phyloP scores from a whole-genome alignment of 2,797 vertebrate species.

The Crax fasciolata region DNA sequence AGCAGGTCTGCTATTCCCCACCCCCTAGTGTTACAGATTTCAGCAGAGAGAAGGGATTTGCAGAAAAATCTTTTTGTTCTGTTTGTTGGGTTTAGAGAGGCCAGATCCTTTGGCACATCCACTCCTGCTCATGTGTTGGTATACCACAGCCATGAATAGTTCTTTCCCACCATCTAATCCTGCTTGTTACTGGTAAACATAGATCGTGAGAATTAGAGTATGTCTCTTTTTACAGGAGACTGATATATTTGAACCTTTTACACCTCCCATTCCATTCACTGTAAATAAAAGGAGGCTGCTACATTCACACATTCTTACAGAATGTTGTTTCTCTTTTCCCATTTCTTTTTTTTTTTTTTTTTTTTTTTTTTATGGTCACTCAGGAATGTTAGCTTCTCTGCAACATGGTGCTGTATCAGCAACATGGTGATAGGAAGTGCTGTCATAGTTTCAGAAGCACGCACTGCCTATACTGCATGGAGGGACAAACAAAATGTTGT shows the following conservation, averaged over 20 bases:
- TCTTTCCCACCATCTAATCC: background rate
- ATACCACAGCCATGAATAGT: background rate
- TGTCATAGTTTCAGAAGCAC: slow-evolving; percentile 1
- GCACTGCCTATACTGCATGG: background rate
- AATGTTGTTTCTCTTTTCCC: background rate
- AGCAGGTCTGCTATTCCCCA: background rate
- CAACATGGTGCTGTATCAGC: background rate
- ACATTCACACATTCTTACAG: background rate
- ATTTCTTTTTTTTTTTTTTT: background rate
- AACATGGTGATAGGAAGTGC: background rate
- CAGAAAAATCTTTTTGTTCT: background rate
- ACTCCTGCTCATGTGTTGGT: background rate
- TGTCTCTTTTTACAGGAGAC: background rate
- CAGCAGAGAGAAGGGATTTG: background rate
- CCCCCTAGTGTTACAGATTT: background rate
- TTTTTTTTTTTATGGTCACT: background rate
- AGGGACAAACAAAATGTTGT: background rate
- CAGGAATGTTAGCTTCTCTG: background rate
- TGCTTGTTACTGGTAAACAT: background rate
- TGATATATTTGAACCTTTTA: background rate
- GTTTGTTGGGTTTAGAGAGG: background rate
- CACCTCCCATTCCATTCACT: background rate
- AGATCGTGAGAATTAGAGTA: background rate
- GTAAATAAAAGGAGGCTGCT: background rate
- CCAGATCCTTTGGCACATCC: background rate